Evolutionary conservation across 1,140 invertebrate genomes (phyloP), one percentile per base, ranked within the genome.

Genomic region (Archivesica marissinica): DNA sequence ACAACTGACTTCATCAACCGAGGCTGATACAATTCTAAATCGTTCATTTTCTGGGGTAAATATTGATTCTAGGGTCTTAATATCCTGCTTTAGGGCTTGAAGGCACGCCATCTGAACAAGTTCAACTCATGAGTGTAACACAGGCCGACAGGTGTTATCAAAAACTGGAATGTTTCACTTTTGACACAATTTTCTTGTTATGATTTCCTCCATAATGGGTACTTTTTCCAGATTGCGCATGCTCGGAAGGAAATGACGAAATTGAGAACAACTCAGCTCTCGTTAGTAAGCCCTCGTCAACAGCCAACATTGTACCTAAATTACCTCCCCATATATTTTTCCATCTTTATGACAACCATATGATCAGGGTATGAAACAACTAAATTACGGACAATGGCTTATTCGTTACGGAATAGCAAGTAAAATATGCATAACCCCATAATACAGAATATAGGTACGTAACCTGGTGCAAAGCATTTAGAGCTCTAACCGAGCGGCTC

Each of bases 1-100:
- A 96, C 98, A 99, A 92, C 97, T 97, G 90, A 99, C 95, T 95
- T 99, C 99, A 95, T 99, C 98, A 90, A 99, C 98, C 96, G 98
- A 98, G 90, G 98, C 98, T 93, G 97, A 97, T 94, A 98, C 96
- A 75, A 95, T 93, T 86, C 91, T 92, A 96, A 99, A 99, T 93
- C 98, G 96, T 94, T 99, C 97, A 96, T 99, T 98, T 94, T 96
- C 97, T 95, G 98, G 98, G 75, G 97, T 96, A 95, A 99, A 99
- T 92, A 97, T 96, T 94, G 96, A 96, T 95, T 99, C 98, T 94
- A 99, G 95, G 94, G 97, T 97, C 95, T 97, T 97, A 94, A 99
- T 99, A 96, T 99, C 98, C 95, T 98, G 97, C 95, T 99, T 99
- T 91, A 99, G 95, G 90, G 97, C 98, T 94, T 98, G 98, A 95